Conservation (phyloP, 2,797 vertebrate genomes). For the Prunella strophiata region DNA sequence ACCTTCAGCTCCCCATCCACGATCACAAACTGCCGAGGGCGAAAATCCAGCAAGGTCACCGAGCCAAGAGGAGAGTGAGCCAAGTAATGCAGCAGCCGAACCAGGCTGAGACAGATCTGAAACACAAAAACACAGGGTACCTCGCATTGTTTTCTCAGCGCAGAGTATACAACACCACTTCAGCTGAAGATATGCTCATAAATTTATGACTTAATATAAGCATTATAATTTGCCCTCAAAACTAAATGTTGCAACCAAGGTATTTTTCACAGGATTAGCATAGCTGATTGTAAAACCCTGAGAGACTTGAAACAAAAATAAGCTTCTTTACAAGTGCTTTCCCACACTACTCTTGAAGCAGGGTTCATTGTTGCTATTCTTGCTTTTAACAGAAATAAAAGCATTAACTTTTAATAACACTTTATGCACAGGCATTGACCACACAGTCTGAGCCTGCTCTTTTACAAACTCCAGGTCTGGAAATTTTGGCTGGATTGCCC, state of each 20-base stretch:
- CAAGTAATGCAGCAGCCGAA: slow-evolving; percentile 86
- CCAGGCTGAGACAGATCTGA: slow-evolving; percentile 89
- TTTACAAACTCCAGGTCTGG: slow-evolving; percentile 30
- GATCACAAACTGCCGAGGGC: slow-evolving; percentile 90
- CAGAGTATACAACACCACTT: not conserved
- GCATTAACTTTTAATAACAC: slow-evolving; percentile 45
- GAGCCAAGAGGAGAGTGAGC: slow-evolving; percentile 89
- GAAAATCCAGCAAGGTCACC: slow-evolving; percentile 88
- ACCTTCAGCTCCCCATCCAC: slow-evolving; percentile 89
- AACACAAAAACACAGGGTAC: not conserved
- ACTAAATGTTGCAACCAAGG: slow-evolving; percentile 11
- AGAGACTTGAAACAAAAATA: slow-evolving; percentile 50
- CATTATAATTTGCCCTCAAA: not conserved
- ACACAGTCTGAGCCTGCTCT: not conserved
- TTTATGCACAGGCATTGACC: not conserved
- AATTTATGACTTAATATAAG: not conserved
- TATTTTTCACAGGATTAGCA: slow-evolving; percentile 69
- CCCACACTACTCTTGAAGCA: slow-evolving; percentile 29
- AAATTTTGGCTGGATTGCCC: not conserved
- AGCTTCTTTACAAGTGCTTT: slow-evolving; percentile 44
- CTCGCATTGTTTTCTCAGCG: not conserved
- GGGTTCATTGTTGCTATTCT: slow-evolving; percentile 22
- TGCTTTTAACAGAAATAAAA: slow-evolving; percentile 47
- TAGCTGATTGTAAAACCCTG: slow-evolving; percentile 27
- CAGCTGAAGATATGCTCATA: not conserved